phyloP scores from a whole-genome alignment of 2,113 vertebrate genomes.

The Ophiodon elongatus region DNA sequence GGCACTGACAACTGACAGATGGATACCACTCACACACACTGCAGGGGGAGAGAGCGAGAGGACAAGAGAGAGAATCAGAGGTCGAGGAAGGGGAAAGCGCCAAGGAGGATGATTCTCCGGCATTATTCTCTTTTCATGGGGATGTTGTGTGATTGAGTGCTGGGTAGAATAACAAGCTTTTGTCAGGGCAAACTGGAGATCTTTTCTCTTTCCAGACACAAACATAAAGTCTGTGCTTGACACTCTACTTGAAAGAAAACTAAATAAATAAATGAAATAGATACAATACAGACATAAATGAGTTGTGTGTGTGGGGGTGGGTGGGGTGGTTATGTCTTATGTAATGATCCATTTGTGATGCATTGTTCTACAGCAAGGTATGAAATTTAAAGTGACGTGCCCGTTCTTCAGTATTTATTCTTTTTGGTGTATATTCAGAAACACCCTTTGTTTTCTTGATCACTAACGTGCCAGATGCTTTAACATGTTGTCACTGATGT shows the following conservation, averaged over 20 bases:
- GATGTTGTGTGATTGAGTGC: constrained; percentile 91
- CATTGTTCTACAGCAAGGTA: not conserved
- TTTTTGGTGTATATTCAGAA: not conserved
- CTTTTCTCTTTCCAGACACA: constrained; percentile 29
- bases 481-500: constrained; percentile 51
- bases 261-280: not conserved
- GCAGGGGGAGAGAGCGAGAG: constrained; percentile 73
- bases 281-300: not conserved
- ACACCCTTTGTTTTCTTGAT: constrained; percentile 31
- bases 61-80: constrained; percentile 6
- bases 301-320: too few relatives aligned
- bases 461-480: constrained; percentile 46
- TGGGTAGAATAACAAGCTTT: constrained; percentile 89
- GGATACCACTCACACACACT: constrained; percentile 97
- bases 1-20: constrained; percentile 99
- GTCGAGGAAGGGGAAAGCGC: constrained; percentile 76
- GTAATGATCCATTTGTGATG: not conserved
- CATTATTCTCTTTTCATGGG: constrained; percentile 91
- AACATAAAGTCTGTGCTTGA: constrained; percentile 15
- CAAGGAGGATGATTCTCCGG: constrained; percentile 90
- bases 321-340: not conserved
- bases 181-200: constrained; percentile 76
- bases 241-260: not conserved
- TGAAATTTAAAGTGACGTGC: not conserved
- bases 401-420: constrained; percentile 13